Evolutionary conservation across 1,140 invertebrate genomes (phyloP).

Genomic region (Pemphigus obesinymphae): DNA sequence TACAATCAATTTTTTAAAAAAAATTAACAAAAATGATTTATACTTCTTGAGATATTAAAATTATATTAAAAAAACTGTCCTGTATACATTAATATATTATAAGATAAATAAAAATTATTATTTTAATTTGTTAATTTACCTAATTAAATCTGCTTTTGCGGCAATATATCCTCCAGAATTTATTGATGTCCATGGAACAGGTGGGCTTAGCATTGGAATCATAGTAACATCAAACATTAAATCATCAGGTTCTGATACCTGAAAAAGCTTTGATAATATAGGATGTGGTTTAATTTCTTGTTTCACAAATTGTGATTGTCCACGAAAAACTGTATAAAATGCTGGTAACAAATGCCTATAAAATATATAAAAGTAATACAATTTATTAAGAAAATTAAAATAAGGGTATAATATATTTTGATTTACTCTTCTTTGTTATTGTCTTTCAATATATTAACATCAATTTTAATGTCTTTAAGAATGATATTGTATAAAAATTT

Average conservation of each 20-base stretch:
- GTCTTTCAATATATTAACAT: slow-evolving; percentile 62
- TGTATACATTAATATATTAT: background rate
- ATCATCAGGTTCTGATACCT: slow-evolving; percentile 60
- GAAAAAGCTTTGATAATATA: slow-evolving; percentile 62
- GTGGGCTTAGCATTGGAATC: slow-evolving; percentile 73
- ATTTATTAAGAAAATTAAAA: background rate
- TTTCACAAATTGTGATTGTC: slow-evolving; percentile 58
- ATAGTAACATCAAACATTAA: slow-evolving; percentile 66
- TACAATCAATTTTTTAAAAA: too few relatives aligned
- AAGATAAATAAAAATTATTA: background rate
- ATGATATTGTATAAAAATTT: slow-evolving; percentile 84
- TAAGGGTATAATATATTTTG: background rate
- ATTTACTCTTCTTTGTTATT: slow-evolving; percentile 18
- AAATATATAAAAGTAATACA: background rate
- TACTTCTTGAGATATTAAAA: background rate
- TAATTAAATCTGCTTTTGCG: slow-evolving; percentile 63
- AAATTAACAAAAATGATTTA: too few relatives aligned
- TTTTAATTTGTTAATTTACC: slow-evolving; percentile 47
- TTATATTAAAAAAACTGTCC: too few relatives aligned
- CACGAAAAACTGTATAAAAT: slow-evolving; percentile 75
- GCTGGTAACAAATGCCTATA: slow-evolving; percentile 62
- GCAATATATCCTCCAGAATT: slow-evolving; percentile 72
- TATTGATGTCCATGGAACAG: slow-evolving; percentile 70
- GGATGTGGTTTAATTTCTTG: slow-evolving; percentile 86
- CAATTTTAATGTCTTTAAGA: slow-evolving; percentile 76